Base-by-base conservation (phyloP, 2,888 invertebrate genomes). In the Automeris io region DNA sequence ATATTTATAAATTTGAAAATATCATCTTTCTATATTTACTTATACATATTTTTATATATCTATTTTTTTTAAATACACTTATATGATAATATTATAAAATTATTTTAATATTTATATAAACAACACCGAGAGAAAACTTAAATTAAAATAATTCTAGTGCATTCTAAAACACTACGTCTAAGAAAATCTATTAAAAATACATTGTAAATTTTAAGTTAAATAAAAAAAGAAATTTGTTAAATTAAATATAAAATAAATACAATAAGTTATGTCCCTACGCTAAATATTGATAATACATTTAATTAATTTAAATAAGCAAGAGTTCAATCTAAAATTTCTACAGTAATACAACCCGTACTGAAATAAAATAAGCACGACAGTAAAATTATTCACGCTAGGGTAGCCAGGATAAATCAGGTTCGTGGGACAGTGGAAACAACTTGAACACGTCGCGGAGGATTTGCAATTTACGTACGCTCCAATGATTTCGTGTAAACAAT, bases 311-410 rank as follows among this genome's bases (percentile, higher is more conserved):
- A n/a, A n/a, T n/a, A n/a, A n/a, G n/a, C n/a, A 26, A 8, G 26
- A 44, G 39, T 41, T 35, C 41, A 35, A 35, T 44, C 39, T 23
- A 36, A 26, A 44, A 32, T 25, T 31, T 40, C 44, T 51, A 40
- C 55, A 40, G 42, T 23, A 31, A 26, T n/a, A 26, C 18, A 26
- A 16, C 31, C 13, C 31, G 49, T 39, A 43, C 40, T 42, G 45
- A 48, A 61, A 58, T 50, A 54, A 53, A 49, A 41, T 51, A 45
- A 54, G 49, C 46, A 51, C 42, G 34, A 39, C 44, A 43, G n/a
- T n/a, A n/a, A n/a, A n/a, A n/a, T n/a, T n/a, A 59, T 62, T 61
- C 56, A 58, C 47, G 55, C 40, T 65, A 69, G 63, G 57, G 46
- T 57, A 55, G 33, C 61, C 54, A 65, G 57, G 52, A 54, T 54